Evolutionary conservation across 1,140 invertebrate genomes (phyloP), one percentile per base, ranked within the genome.

Genomic region (Drosophila seguyi): DNA sequence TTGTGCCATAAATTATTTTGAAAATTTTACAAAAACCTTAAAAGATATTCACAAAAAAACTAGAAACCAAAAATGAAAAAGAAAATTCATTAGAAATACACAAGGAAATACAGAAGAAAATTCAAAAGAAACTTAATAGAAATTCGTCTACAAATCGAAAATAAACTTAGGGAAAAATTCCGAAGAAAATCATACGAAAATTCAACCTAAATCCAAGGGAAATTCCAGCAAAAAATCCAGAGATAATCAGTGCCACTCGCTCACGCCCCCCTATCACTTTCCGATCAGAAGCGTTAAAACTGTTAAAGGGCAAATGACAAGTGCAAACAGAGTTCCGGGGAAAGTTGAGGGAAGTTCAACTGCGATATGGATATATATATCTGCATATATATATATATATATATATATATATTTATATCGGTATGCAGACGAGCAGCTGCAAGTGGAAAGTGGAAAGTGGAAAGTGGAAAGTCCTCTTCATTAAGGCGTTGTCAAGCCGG

Each of bases 231-330:
- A 53, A n/a, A 53, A 61, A 52, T 14, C 27, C n/a, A n/a, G n/a
- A 27, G 25, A 39, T 68, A 65, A 65, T 65, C 66, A 36, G 36
- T 62, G 38, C 45, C 14, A 31, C 65, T 65, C 34, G 22, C 29
- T 27, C 36, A 34, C 36, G 38, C 44, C 45, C n/a, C 65, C 65
- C 60, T 75, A 81, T 81, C 78, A 65, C 34, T 66, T 76, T 83
- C 60, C 68, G 75, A 75, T 82, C 69, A 27, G 45, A 56, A 60
- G 41, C 50, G 67, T 29, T 63, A 53, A 63, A 69, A 68, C 59
- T 44, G 67, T 71, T 75, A 67, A 79, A 75, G 81, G 71, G 61
- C 79, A 79, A 85, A 75, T 81, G 61, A 69, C 61, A 74, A 74
- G 34, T 81, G 77, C 73, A 78, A 85, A 74, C 36, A 53, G 60